phyloP scores from a whole-genome alignment of 2,797 vertebrate species.

The Rhinogobio ventralis region DNA sequence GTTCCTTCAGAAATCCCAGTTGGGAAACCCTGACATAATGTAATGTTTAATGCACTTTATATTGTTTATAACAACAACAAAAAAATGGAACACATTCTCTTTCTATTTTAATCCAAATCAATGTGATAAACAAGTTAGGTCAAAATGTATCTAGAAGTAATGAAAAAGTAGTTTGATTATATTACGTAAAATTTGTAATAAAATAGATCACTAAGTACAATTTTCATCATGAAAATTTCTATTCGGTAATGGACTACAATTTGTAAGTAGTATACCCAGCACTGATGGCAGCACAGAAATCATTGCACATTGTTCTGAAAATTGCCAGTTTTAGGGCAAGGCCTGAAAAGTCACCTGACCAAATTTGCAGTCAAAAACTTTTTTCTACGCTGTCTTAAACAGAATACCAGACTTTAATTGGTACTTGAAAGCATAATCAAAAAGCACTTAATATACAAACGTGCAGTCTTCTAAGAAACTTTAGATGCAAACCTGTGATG shows the following conservation, averaged over 20 bases:
- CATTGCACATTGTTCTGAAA: not conserved
- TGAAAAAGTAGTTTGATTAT: not conserved
- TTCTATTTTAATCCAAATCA: not conserved
- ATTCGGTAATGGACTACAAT: not conserved
- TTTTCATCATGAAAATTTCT: not conserved
- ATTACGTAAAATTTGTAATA: not conserved
- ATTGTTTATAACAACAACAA: not conserved
- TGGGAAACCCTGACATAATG: not conserved
- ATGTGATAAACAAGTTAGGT: not conserved
- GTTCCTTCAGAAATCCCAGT: no score
- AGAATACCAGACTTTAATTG: not conserved
- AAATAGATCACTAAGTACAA: not conserved
- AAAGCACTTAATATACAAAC: not conserved
- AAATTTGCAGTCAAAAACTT: not conserved
- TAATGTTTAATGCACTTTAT: not conserved
- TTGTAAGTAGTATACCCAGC: not conserved
- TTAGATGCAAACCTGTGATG: slow-evolving; percentile 83
- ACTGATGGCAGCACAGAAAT: not conserved
- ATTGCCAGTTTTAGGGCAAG: not conserved
- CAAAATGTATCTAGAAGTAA: not conserved
- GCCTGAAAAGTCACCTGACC: not conserved
- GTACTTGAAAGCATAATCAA: not conserved
- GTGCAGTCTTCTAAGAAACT: not conserved
- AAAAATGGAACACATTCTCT: not conserved
- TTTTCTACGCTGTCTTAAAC: not conserved